phyloP scores from a whole-genome alignment of 2,888 invertebrate genomes.

The Gortyna flavago region DNA sequence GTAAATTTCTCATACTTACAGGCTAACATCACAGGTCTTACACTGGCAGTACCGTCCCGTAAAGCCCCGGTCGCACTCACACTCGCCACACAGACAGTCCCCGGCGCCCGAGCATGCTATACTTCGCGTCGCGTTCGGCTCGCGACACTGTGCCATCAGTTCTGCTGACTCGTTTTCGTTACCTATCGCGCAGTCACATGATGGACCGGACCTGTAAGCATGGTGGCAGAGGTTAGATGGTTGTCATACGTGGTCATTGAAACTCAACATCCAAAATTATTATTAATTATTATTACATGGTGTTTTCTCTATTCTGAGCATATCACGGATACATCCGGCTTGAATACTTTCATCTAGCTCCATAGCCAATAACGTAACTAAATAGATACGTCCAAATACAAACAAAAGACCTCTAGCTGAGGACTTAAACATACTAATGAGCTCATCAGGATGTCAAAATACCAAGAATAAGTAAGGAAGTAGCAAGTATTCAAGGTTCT shows the following conservation, averaged over 20 bases:
- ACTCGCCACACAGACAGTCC: conserved; percentile 94
- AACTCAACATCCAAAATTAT: background rate
- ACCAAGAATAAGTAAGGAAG: conserved; percentile 36
- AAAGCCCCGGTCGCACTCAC: conserved; percentile 91
- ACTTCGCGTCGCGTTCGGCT: conserved; percentile 78
- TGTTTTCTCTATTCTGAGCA: background rate
- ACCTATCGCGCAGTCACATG: conserved; percentile 88
- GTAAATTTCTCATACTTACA: conserved; percentile 76
- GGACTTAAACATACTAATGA: background rate
- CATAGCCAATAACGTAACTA: background rate
- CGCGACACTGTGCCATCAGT: conserved; percentile 79
- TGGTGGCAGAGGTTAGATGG: background rate
- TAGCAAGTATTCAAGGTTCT: conserved; percentile 18
- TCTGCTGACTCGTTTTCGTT: conserved; percentile 84
- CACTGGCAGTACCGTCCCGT: conserved; percentile 92
- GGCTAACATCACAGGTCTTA: conserved; percentile 87
- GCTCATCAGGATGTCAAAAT: conserved; percentile 1
- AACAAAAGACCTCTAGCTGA: background rate
- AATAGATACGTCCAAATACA: background rate
- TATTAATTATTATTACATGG: background rate
- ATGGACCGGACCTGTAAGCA: conserved; percentile 87
- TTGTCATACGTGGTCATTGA: background rate
- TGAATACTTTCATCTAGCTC: background rate
- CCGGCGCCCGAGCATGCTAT: conserved; percentile 93
- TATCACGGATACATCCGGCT: background rate